Conservation (phyloP, 2,113 vertebrate genomes). For the Onychostoma macrolepis region DNA sequence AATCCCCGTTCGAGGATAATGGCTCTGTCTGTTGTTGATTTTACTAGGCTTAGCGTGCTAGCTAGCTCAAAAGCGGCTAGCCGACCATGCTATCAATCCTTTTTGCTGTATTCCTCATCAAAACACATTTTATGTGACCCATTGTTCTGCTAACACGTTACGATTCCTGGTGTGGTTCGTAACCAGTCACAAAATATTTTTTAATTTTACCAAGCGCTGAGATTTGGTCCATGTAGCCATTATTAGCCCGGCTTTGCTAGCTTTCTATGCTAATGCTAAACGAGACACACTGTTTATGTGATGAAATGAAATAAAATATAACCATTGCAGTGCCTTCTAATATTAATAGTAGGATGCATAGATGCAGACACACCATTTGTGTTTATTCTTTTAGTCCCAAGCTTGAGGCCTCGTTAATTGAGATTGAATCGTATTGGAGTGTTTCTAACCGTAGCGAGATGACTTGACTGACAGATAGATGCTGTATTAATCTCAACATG, state of each 20-base stretch:
- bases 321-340: background rate
- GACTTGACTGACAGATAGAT: background rate
- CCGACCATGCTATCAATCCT: constrained; percentile 7
- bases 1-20: constrained; percentile 9
- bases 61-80: constrained; percentile 56
- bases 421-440: background rate
- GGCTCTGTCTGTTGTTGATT: too few species aligned
- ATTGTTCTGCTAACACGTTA: background rate
- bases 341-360: background rate
- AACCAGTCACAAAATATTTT: background rate
- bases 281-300: background rate
- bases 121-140: background rate
- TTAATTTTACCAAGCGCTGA: background rate
- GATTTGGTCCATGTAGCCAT: background rate
- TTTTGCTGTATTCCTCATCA: background rate
- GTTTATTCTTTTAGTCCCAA: background rate
- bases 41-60: constrained; percentile 22
- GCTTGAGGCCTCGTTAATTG: background rate
- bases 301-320: background rate
- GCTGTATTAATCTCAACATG: background rate
- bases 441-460: background rate
- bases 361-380: background rate
- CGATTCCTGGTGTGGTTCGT: background rate
- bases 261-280: background rate
- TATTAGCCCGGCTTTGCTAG: constrained; percentile 30